These are phyloP conservation scores for Turnix velox DNA, from an alignment of 2,113 vertebrate genomes.

Conservation along the genomic window DNA sequence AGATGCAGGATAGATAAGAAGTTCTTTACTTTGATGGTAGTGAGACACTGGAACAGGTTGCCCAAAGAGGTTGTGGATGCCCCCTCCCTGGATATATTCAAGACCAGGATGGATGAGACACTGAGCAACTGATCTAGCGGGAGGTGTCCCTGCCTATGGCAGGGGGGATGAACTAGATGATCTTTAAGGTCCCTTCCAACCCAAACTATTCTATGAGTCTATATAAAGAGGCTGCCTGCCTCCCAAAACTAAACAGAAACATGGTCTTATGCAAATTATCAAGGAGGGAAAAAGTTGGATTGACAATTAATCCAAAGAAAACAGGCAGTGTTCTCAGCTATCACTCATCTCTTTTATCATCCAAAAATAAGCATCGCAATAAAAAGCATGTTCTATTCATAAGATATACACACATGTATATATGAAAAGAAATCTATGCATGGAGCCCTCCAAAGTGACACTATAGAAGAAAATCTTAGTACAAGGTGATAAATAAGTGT, in stretches of 20 bases:
- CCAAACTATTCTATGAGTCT: too few species aligned
- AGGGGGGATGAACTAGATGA: too few species aligned
- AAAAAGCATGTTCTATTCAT: background rate
- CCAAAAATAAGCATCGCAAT: background rate
- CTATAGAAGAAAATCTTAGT: background rate
- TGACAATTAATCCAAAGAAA: conserved; percentile 40
- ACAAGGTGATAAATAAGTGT: background rate
- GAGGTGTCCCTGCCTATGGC: too few species aligned
- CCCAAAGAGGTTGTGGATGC: too few species aligned
- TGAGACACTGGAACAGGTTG: too few species aligned
- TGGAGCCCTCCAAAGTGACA: background rate
- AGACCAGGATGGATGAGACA: too few species aligned
- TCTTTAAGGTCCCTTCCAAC: too few species aligned
- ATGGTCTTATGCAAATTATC: background rate
- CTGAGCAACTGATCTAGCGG: too few species aligned
- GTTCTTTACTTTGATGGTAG: too few species aligned
- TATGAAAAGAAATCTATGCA: conserved; percentile 3
- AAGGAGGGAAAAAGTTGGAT: background rate
- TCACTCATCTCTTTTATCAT: background rate
- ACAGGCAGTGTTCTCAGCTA: background rate
- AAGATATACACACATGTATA: background rate
- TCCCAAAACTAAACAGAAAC: background rate
- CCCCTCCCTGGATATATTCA: too few species aligned
- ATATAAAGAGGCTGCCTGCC: background rate
- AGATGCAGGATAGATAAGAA: too few species aligned